Conservation (phyloP, 2,113 vertebrate species). For the rat (Rattus norvegicus) region GRCr8 NC_086021.1:32305001-32305500, state of each 20-base stretch:
- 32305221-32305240: not conserved
- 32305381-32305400: not conserved
- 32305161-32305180: not conserved
- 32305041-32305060: not conserved
- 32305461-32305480: too few species aligned
- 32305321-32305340: not conserved
- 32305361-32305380: not conserved
- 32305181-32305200: not conserved
- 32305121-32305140: not conserved
- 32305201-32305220: not conserved
- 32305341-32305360: not conserved
- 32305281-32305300: not conserved
- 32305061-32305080: not conserved
- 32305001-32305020: not conserved
- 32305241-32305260: not conserved
- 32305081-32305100: not conserved
- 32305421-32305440: not conserved
- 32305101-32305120: not conserved
- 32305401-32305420: not conserved
- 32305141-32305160: not conserved
- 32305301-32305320: too few species aligned
- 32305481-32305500: rapidly evolving
- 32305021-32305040: not conserved
- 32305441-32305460: not conserved
- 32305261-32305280: not conserved